Percentiles rank a stretch among this genome's conserved stretches.
phyloP scores from a whole-genome alignment of 2,113 vertebrate species.

The Hemiscyllium ocellatum region DNA sequence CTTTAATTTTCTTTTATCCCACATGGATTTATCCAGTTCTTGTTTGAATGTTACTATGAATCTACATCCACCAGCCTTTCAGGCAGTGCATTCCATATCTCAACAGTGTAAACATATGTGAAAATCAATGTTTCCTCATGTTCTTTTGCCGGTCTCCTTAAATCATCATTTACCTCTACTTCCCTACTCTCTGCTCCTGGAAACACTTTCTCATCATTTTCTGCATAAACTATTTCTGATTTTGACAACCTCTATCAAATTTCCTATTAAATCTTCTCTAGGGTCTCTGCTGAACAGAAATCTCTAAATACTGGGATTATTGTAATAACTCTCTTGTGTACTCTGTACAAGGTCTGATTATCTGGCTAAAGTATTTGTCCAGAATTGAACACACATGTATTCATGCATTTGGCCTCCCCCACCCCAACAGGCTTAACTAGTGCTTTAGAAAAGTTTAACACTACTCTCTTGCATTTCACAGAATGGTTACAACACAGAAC shows the following conservation, averaged over 20 bases:
- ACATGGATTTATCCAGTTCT: not conserved
- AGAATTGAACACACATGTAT: not conserved
- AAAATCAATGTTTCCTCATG: not conserved
- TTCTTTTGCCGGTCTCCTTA: not conserved
- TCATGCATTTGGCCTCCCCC: not conserved
- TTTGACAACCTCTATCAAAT: not conserved
- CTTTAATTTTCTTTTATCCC: not conserved
- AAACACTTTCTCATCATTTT: not conserved
- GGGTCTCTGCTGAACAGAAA: not conserved
- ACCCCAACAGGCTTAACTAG: not conserved
- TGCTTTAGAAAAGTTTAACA: not conserved
- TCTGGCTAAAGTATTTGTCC: not conserved
- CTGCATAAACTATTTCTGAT: not conserved
- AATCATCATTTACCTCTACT: not conserved
- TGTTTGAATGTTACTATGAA: not conserved
- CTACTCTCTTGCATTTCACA: not conserved
- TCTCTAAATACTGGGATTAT: not conserved
- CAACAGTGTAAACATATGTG: not conserved
- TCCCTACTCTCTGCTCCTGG: not conserved
- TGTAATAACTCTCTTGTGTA: not conserved
- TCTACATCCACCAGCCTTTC: not conserved
- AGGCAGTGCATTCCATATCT: not conserved
- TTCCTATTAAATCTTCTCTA: not conserved
- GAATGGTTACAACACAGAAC: not conserved
- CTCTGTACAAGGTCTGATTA: not conserved